Evolutionary conservation across 2,888 invertebrate genomes (phyloP).

Genomic region (Cephonodes hylas): DNA sequence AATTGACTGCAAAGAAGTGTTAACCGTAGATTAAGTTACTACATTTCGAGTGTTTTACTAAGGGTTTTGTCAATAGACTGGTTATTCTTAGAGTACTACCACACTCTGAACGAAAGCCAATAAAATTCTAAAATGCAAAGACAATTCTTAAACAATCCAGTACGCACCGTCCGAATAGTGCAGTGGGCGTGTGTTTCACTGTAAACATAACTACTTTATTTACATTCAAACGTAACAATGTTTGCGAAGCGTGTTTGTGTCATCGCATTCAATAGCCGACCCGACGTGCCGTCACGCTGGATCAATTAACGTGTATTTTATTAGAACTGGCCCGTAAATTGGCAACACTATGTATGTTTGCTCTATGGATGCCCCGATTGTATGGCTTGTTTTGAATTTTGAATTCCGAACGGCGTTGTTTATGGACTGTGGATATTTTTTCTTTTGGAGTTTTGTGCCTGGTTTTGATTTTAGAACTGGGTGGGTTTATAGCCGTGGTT

Average conservation of each 20-base stretch:
- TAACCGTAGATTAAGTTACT: too few relatives aligned
- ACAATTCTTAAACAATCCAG: not conserved
- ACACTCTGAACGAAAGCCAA: too few relatives aligned
- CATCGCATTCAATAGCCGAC: slow-evolving; percentile 23
- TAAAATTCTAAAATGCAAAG: not conserved
- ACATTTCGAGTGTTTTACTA: too few relatives aligned
- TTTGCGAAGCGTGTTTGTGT: slow-evolving; percentile 22
- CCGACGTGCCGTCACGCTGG: slow-evolving; percentile 28
- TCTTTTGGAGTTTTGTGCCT: too few relatives aligned
- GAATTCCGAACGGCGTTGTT: not conserved
- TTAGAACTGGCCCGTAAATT: slow-evolving; percentile 29
- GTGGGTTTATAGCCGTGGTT: too few relatives aligned
- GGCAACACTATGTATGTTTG: slow-evolving; percentile 13
- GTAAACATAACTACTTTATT: not conserved
- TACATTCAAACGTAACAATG: slow-evolving; percentile 15
- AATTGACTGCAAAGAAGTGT: too few relatives aligned
- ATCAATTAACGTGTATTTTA: slow-evolving; percentile 34
- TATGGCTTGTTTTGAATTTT: not conserved
- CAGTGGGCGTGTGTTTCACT: not conserved
- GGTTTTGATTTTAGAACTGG: too few relatives aligned
- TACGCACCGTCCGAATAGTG: too few relatives aligned
- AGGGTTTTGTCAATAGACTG: too few relatives aligned
- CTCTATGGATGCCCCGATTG: not conserved
- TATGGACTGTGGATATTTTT: not conserved
- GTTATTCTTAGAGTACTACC: too few relatives aligned